These are phyloP conservation scores for Alentia gelatinosa DNA, from an alignment of 2,888 invertebrate genomes.

Conservation along the genomic window DNA sequence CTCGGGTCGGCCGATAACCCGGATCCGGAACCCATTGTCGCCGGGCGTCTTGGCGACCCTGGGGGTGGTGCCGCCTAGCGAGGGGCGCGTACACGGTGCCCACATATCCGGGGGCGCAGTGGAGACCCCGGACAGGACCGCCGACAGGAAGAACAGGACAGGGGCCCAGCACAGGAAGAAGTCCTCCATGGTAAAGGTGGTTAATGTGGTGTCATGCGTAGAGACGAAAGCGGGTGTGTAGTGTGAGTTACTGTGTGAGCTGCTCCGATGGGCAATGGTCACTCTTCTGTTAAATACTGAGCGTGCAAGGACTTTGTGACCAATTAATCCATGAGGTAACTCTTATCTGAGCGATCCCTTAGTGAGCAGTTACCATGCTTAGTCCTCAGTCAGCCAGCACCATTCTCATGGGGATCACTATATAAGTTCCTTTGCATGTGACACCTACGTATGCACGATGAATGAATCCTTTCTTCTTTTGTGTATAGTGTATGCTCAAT, in stretches of 20 bases:
- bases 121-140: background rate
- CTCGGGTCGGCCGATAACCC: constrained; percentile 85
- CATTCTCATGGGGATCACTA: too few species aligned
- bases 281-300: background rate
- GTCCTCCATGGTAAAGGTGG: constrained; percentile 14
- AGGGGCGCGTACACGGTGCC: background rate
- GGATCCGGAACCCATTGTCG: constrained; percentile 92
- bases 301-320: too few species aligned
- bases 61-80: constrained; percentile 82
- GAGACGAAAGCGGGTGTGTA: too few species aligned
- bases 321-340: too few species aligned
- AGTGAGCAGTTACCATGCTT: too few species aligned
- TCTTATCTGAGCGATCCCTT: too few species aligned
- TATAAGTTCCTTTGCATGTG: too few species aligned
- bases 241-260: background rate
- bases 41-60: constrained; percentile 83
- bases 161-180: background rate
- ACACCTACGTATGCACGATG: too few species aligned
- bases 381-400: too few species aligned
- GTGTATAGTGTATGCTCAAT: too few species aligned
- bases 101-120: background rate
- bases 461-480: too few species aligned
- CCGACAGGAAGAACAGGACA: background rate
- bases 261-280: background rate
- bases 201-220: background rate